Base-by-base conservation (phyloP, 2,797 vertebrate species). In the Amblyraja radiata region DNA sequence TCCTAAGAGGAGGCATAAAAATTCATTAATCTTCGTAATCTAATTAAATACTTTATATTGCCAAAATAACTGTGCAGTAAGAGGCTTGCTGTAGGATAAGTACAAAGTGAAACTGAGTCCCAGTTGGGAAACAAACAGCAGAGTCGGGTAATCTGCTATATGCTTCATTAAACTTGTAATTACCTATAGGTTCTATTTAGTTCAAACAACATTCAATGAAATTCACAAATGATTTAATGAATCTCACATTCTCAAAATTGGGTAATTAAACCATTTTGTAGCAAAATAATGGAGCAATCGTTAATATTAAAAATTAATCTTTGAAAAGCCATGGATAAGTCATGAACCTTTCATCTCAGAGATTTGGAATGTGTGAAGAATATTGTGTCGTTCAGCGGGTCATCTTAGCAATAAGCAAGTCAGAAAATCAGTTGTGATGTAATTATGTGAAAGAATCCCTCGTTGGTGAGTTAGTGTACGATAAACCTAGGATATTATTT, bases 141-240 rank as follows among this genome's bases (percentile, higher is more conserved):
- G 97, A 97, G 97, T 97, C 96, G 97, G 96, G 96, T 97, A 97
- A 97, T 97, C 97, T 97, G 97, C 97, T 97, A 96, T 96, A 97
- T 86, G 98, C 98, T 98, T 99, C 99, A 99, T 99, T 98, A 98
- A 98, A 97, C 98, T 98, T 98, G 98, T 99, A 99, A 99, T 99
- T 98, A 99, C 98, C 97, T 98, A 98, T 98, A 98, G 97, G 98
- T 98, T 98, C 98, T 98, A 98, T 98, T 97, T 98, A 98, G 98
- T 98, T 98, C 97, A 97, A 98, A 98, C 98, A 97, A 98, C 98
- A 99, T 97, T 99, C 46, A 99, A 99, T 98, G 98, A 99, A 98
- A 98, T 98, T 98, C 97, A 97, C 97, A 96, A 96, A 97, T 97
- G 96, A 96, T 96, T 97, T 97, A 96, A 97, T 96, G 96, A 97